Evolutionary conservation across 2,888 invertebrate genomes (phyloP).

Genomic region (Drosophila subsilvestris): DNA sequence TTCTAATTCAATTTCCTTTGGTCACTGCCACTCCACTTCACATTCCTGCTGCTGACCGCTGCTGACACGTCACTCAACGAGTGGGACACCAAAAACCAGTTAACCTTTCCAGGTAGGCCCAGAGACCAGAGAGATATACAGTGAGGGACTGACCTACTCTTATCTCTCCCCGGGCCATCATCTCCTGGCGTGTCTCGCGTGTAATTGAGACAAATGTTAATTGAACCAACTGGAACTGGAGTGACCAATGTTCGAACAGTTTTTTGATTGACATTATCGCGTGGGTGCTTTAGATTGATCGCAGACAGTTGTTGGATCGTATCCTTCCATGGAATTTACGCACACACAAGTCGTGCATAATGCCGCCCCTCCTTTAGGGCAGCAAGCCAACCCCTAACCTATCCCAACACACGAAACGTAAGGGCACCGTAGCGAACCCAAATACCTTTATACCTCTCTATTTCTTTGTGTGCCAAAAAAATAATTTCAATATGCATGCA

Average conservation of each 20-base stretch:
- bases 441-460: constrained; percentile 42
- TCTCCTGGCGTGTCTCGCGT: constrained; percentile 39
- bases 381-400: constrained; percentile 26
- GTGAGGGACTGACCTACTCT: too few species aligned
- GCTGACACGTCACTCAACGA: constrained; percentile 71
- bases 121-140: too few species aligned
- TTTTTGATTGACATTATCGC: constrained; percentile 79
- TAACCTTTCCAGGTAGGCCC: constrained; percentile 42
- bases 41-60: constrained; percentile 57
- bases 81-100: constrained; percentile 56
- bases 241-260: constrained; percentile 59
- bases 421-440: not conserved
- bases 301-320: constrained; percentile 53
- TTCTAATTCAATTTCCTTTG: constrained; percentile 71
- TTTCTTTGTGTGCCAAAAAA: constrained; percentile 11
- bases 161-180: constrained; percentile 59
- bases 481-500: constrained; percentile 55
- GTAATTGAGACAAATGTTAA: constrained; percentile 69
- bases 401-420: constrained; percentile 2
- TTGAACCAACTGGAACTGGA: constrained; percentile 43
- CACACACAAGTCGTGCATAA: constrained; percentile 1
- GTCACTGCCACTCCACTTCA: constrained; percentile 20
- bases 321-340: constrained; percentile 33
- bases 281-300: constrained; percentile 68
- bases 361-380: not conserved